Evolutionary conservation across 2,888 invertebrate species (phyloP), one percentile per base, ranked within the genome.

Genomic region (Cynaeus angustus): DNA sequence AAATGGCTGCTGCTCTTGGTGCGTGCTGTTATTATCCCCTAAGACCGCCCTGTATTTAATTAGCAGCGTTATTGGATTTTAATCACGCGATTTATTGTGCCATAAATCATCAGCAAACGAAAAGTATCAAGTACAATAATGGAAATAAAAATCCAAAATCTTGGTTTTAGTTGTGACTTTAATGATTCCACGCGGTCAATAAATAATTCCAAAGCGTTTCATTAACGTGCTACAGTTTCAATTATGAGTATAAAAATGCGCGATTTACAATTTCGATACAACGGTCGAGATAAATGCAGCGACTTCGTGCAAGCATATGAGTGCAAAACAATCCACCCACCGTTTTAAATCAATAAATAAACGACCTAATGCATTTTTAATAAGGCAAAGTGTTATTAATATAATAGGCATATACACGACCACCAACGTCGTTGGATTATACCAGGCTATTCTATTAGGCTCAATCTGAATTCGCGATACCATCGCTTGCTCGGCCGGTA

Each of bases 301-400:
- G 48, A 69, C 56, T 69, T 69, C 66, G 70, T 66, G 70, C 64
- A 70, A 46, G 65, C 52, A 65, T 26, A 69, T 28, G 46, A 66
- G 46, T 55, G 67, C 50, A 64, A 70, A 73, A 76, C 78, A 77
- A 78, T 81, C 79, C 78, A 79, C 81, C 81, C 80, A 82, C 81
- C 80, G 81, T 81, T 83, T 81, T 79, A 81, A 82, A 82, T 82
- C 83, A 82, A 83, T 83, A 83, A 83, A 83, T 83, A 81, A 82
- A 78, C 81, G 77, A 81, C 76, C 79, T 82, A 83, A 83, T 83
- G 83, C 82, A 83, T 83, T 83, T 83, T 83, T 83, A 83, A 83
- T 83, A 83, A 82, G 82, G 78, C 78, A 75, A 80, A 83, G 83
- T 83, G 83, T 83, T 83, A 83, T 83, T 83, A 82, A 83, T 83